Conservation (phyloP, 2,797 vertebrate species). For the Dryobates pubescens region DNA sequence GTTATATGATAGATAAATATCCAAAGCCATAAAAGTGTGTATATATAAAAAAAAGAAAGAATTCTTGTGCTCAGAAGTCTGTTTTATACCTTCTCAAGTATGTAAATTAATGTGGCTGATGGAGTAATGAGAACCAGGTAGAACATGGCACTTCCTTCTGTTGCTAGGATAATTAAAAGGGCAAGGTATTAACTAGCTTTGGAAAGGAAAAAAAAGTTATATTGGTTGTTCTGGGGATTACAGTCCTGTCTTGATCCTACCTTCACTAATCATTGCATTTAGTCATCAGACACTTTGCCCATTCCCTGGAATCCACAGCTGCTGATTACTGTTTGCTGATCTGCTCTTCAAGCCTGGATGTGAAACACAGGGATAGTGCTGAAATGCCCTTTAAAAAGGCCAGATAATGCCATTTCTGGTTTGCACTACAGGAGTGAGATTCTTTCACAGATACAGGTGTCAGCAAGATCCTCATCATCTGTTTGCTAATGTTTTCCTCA, state of each 20-base stretch:
- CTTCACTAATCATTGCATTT: conserved; percentile 30
- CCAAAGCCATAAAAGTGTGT: neutral
- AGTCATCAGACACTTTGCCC: conserved; percentile 56
- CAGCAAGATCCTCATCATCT: neutral
- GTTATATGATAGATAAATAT: neutral
- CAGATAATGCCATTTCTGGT: conserved; percentile 45
- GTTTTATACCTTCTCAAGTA: conserved; percentile 24
- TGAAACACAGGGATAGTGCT: conserved; percentile 9
- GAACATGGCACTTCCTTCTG: conserved; percentile 8
- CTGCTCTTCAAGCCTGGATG: conserved; percentile 9
- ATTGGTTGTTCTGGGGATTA: conserved; percentile 18
- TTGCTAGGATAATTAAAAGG: conserved; percentile 56
- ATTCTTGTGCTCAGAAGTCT: neutral
- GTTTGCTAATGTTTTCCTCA: neutral
- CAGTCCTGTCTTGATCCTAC: neutral
- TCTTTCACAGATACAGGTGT: neutral
- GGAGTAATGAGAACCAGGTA: conserved; percentile 37
- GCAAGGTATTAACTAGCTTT: conserved; percentile 57
- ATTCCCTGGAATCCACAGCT: conserved; percentile 47
- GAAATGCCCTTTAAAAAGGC: conserved; percentile 61
- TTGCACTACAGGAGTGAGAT: conserved; percentile 2
- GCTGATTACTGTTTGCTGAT: conserved; percentile 48
- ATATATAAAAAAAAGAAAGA: neutral
- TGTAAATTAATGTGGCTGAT: conserved; percentile 38
- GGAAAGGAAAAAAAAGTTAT: conserved; percentile 13